These are phyloP conservation scores for Diplolepis rosae DNA, from an alignment of 2,888 invertebrate species.

Conservation along the genomic window DNA sequence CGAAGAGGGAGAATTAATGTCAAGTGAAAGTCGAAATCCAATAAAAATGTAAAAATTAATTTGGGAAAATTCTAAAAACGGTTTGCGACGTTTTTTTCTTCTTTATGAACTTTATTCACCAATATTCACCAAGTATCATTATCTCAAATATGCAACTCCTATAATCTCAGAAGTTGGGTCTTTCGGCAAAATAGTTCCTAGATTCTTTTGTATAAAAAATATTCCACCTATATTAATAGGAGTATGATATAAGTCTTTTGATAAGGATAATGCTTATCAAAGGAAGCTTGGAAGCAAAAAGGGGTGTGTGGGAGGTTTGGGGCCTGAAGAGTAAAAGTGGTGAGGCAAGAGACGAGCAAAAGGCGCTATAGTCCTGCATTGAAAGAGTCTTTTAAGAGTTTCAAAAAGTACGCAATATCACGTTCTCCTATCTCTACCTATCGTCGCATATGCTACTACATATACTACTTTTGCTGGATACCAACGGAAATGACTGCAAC, in stretches of 20 bases:
- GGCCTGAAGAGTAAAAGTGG: neutral
- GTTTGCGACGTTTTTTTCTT: no score
- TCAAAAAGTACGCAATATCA: conserved; percentile 28
- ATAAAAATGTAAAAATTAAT: no score
- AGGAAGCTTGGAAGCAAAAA: neutral
- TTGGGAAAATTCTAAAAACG: no score
- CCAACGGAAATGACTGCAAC: conserved; percentile 11
- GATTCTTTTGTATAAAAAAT: neutral
- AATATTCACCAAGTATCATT: no score
- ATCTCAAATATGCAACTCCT: no score
- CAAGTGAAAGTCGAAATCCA: no score
- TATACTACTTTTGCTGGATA: conserved; percentile 14
- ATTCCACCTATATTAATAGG: neutral
- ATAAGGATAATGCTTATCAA: neutral
- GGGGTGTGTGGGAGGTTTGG: neutral
- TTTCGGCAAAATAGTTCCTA: neutral
- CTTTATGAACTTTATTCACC: no score
- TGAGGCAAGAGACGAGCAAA: conserved; percentile 3
- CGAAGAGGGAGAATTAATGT: no score
- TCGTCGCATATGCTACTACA: conserved; percentile 23
- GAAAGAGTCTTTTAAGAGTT: conserved; percentile 19
- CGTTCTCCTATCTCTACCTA: conserved; percentile 16
- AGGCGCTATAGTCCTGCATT: conserved; percentile 1
- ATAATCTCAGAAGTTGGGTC: neutral
- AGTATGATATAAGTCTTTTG: neutral